phyloP scores from a whole-genome alignment of 2,113 vertebrate genomes.

The Phylloscopus whistleri region DNA sequence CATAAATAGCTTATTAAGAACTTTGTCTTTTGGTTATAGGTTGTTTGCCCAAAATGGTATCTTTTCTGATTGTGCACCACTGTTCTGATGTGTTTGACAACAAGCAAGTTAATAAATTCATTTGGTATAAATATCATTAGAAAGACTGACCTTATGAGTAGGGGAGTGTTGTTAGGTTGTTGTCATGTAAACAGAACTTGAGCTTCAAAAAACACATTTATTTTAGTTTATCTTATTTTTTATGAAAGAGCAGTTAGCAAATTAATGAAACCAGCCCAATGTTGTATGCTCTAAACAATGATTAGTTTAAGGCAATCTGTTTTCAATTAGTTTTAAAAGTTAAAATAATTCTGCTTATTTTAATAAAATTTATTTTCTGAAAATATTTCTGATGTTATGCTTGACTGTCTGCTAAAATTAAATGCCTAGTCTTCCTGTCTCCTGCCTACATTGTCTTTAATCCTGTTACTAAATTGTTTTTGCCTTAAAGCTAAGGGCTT shows the following conservation, averaged over 20 bases:
- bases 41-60: not conserved
- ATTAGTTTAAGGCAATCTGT: not conserved
- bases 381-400: not conserved
- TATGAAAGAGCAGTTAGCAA: not conserved
- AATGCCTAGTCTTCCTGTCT: not conserved
- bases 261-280: not conserved
- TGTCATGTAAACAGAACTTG: not conserved
- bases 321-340: not conserved
- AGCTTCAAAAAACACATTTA: not conserved
- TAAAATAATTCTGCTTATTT: not conserved
- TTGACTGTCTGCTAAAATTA: not conserved
- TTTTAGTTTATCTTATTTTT: not conserved
- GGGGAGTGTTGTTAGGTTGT: not conserved
- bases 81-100: not conserved
- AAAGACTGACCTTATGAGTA: not conserved
- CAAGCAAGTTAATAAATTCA: not conserved
- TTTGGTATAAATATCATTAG: not conserved
- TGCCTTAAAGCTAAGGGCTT: constrained; percentile 82
- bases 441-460: not conserved
- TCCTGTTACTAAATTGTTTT: not conserved
- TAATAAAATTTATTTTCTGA: not conserved
- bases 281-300: not conserved
- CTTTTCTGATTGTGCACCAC: not conserved
- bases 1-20: not conserved
- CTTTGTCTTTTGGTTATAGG: not conserved